Conservation (phyloP, 2,113 vertebrate species). For the Nycticorax nycticorax region DNA sequence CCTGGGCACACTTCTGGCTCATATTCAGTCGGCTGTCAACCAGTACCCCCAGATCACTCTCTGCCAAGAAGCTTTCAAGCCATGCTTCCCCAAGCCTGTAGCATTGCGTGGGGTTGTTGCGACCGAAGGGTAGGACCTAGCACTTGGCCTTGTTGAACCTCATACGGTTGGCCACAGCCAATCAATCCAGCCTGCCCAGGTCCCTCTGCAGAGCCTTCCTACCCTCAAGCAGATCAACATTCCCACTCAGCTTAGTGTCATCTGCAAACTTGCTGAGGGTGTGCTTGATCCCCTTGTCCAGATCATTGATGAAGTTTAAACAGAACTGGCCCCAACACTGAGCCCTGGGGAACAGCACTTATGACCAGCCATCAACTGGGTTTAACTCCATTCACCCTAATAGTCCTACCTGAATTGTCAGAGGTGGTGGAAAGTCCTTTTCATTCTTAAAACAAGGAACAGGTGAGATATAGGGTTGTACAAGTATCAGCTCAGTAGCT, state of each 20-base stretch:
- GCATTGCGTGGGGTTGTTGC: not conserved
- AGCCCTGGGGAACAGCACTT: not conserved
- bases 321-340: not conserved
- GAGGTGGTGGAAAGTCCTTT: not conserved
- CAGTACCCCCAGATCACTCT: not conserved
- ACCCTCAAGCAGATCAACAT: not conserved
- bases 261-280: not conserved
- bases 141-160: not conserved
- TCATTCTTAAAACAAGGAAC: not conserved
- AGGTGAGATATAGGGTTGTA: not conserved
- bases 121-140: not conserved
- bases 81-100: not conserved
- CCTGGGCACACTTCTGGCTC: not conserved
- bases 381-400: not conserved
- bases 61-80: not conserved
- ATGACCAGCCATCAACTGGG: not conserved
- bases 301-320: not conserved
- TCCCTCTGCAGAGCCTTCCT: not conserved
- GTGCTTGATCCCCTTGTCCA: not conserved
- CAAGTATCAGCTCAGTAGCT: not conserved
- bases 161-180: not conserved
- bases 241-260: not conserved
- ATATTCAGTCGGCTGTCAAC: too few species aligned
- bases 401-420: not conserved
- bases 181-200: not conserved